Evolutionary conservation across 2,797 vertebrate genomes (phyloP), one percentile per base, ranked within the genome.

Genomic region (Phoxinus dragarum): DNA sequence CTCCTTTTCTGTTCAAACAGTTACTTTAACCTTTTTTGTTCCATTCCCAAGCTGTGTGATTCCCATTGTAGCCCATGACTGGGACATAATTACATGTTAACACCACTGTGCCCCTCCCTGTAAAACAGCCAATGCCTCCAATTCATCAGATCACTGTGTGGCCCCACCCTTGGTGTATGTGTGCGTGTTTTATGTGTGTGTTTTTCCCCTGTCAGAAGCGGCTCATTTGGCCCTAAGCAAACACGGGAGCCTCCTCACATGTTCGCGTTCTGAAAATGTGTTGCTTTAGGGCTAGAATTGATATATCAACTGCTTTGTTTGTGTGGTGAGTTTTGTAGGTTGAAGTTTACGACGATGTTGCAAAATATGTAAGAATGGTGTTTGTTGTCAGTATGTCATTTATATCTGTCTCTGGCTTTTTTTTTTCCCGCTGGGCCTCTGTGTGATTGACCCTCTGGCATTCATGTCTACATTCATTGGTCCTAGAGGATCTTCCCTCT

Each of bases 1-100:
- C 23, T 59, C 76, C 52, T 90, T 89, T 90, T 92, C 86, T 87
- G 59, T 87, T 36, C 77, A 72, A 88, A 77, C 54, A 88, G 88
- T 90, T 81, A 79, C 82, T 91, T 89, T 89, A 84, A 71, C 27
- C 71, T 88, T 54, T 90, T 90, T 92, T 81, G 4, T 86, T 89
- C 90, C 90, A 90, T 91, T 93, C 84, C 83, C 89, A 86, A 88
- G 85, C 93, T 91, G 88, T 93, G 91, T 91, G 93, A 91, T 91
- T 91, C 92, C 91, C 92, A 91, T 88, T 93, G 92, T 93, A 93
- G 91, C 93, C 93, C 93, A 93, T 94, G 94, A 96, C 96, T 95
- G 92, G 91, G 90, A 91, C 91, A 92, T 95, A 95, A 96, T 95
- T 95, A 93, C 93, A 94, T 88, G 91, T 94, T 94, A 94, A 94